Evolutionary conservation across 2,113 vertebrate genomes (phyloP).

Genomic region (Oreochromis tanganicae): DNA sequence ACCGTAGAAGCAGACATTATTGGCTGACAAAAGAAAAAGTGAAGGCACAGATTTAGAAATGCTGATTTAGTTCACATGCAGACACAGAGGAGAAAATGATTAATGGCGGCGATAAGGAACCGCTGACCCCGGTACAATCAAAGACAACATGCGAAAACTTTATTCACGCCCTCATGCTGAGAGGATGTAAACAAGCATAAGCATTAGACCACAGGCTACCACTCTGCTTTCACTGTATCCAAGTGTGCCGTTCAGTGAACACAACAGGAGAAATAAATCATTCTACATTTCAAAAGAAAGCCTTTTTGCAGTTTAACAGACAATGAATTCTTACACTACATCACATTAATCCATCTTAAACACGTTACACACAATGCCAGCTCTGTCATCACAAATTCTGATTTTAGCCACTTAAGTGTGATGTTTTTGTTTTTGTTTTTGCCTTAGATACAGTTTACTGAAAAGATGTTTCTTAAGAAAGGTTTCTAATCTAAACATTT

Average conservation of each 20-base stretch:
- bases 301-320: background rate
- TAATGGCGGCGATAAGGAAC: background rate
- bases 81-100: background rate
- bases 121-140: background rate
- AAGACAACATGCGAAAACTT: background rate
- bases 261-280: background rate
- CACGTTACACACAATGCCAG: background rate
- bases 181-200: background rate
- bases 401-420: background rate
- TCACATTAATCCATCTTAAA: background rate
- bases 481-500: background rate
- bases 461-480: background rate
- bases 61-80: background rate
- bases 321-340: background rate
- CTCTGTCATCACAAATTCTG: background rate
- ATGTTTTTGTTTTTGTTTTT: background rate
- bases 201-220: background rate
- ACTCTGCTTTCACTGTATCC: background rate
- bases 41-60: background rate
- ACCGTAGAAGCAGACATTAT: conserved; percentile 96
- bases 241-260: background rate
- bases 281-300: background rate
- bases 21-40: conserved; percentile 70
- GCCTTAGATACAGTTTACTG: background rate
- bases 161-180: background rate